These are phyloP conservation scores for Phyllostomus hastatus DNA, from an alignment of 2,113 vertebrate genomes.

Conservation along the genomic window DNA sequence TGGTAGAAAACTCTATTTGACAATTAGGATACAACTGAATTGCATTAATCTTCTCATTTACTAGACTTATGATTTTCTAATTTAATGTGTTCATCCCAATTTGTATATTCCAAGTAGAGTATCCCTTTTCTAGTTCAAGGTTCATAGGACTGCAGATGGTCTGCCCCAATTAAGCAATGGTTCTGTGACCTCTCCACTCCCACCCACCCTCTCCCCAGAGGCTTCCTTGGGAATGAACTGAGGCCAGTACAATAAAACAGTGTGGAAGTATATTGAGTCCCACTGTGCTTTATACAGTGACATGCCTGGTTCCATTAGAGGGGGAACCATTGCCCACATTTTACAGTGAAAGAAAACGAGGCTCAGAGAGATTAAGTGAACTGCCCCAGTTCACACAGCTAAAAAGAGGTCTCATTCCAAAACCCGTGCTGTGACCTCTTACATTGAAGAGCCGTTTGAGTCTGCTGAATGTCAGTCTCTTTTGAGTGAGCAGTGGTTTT, in stretches of 20 bases:
- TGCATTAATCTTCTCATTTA: background rate
- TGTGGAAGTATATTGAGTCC: background rate
- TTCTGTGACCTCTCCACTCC: background rate
- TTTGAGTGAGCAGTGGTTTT: background rate
- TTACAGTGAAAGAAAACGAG: background rate
- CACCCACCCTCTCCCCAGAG: background rate
- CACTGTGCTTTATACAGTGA: background rate
- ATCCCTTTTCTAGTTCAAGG: background rate
- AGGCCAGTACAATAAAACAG: background rate
- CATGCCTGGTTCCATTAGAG: background rate
- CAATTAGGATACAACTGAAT: background rate
- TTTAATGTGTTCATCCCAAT: background rate
- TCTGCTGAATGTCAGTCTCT: background rate
- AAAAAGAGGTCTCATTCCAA: background rate
- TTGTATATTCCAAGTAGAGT: background rate
- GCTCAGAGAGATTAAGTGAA: background rate
- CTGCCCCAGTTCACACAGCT: background rate
- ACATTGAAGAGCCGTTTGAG: background rate
- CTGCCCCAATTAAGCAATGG: background rate
- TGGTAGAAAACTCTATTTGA: background rate
- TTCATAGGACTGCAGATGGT: background rate
- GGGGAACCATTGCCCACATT: background rate
- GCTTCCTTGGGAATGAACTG: background rate
- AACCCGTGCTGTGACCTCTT: background rate
- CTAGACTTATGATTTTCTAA: background rate